phyloP scores from a whole-genome alignment of 2,888 invertebrate genomes.

The Eristalinus sepulchralis region DNA sequence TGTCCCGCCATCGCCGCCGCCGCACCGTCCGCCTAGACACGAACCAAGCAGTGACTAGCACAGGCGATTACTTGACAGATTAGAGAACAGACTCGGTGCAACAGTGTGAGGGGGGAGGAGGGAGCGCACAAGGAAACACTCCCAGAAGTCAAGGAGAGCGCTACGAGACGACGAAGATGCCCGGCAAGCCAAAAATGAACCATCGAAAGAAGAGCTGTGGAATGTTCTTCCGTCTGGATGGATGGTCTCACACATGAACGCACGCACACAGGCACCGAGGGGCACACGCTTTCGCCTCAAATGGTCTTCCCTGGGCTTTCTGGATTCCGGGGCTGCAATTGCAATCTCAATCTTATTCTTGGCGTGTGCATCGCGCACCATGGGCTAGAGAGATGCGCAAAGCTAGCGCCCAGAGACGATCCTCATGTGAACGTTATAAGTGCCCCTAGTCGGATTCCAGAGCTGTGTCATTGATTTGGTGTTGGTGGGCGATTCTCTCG shows the following conservation, averaged over 20 bases:
- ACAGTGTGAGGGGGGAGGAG: neutral
- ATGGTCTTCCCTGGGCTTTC: slow-evolving; percentile 59
- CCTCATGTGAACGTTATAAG: slow-evolving; percentile 41
- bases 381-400: slow-evolving; percentile 35
- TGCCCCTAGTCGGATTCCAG: slow-evolving; percentile 52
- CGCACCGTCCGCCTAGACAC: slow-evolving; percentile 23
- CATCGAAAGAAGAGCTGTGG: slow-evolving; percentile 58
- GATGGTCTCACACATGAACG: slow-evolving; percentile 16
- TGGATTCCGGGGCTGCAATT: slow-evolving; percentile 54
- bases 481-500: slow-evolving; percentile 59
- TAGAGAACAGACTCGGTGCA: slow-evolving; percentile 27
- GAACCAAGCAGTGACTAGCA: slow-evolving; percentile 40
- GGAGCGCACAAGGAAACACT: slow-evolving; percentile 15
- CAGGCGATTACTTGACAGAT: slow-evolving; percentile 63
- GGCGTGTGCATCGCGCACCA: slow-evolving; percentile 15
- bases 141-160: slow-evolving; percentile 18
- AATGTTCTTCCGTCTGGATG: slow-evolving; percentile 68
- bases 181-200: slow-evolving; percentile 48
- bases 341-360: slow-evolving; percentile 55
- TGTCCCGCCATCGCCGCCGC: neutral
- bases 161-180: slow-evolving; percentile 8
- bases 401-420: slow-evolving; percentile 48
- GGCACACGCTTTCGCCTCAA: slow-evolving; percentile 66
- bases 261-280: slow-evolving; percentile 11
- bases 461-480: slow-evolving; percentile 62